Evolutionary conservation across 1,140 invertebrate genomes (phyloP), one percentile per base, ranked within the genome.

Genomic region (Drosophila kurseongensis): DNA sequence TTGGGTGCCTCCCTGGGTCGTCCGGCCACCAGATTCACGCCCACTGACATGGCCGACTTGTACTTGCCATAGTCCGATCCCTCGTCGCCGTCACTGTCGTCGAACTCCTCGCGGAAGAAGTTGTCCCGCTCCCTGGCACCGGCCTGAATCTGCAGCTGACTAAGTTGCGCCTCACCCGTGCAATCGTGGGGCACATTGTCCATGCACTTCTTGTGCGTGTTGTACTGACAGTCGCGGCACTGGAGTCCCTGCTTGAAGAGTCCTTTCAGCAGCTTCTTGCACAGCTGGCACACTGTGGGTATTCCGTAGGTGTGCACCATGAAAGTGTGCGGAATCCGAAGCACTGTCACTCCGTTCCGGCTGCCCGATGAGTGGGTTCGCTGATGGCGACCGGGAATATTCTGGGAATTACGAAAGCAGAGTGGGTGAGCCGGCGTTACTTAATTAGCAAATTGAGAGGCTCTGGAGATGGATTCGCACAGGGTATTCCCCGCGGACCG

Each of bases 161-260:
- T 89, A 0, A 89, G 59, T 12, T 89, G 90, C 7, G 78, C 62
- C 93, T 99, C 98, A 13, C 97, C 98, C 14, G 97, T 96, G 94
- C 98, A 99, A 93, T 99, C 97, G 93, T 98, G 98, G 16, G 98
- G 97, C 76, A 99, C 97, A 93, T 96, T 96, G 27, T 98, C 97
- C 72, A 98, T 95, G 93, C 98, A 99, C 93, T 99, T 99, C 92
- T 99, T 98, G 93, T 99, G 98, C 66, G 97, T 97, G 94, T 99
- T 99, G 93, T 98, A 99, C 92, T 98, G 98, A 92, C 98, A 99
- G 94, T 99, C 98, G 93, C 98, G 97, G 93, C 99, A 99, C 92
- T 99, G 98, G 59, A 99, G 93, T 45, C 99, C 98, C 93, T 99
- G 99, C 91, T 98, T 97, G 93, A 99, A 99, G 48, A 99, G 94